Conservation (phyloP, 37 sponge, comb jelly and placozoan species). For the Agelas oroides region DNA sequence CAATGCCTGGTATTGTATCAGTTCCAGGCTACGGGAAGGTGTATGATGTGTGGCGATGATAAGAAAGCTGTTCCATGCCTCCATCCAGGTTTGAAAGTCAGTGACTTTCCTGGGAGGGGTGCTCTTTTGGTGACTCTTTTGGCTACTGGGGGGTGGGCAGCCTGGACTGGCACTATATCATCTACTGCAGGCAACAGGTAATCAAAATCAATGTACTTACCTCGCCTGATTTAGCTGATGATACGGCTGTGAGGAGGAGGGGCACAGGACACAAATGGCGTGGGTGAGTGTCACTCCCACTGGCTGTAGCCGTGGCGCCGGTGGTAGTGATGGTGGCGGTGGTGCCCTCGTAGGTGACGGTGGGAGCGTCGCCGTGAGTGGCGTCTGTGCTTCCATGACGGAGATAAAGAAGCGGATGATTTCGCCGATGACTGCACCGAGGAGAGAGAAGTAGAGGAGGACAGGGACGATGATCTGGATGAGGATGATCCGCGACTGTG, state of each 20-base stretch:
- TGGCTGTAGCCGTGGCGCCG: neutral
- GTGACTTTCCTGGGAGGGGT: neutral
- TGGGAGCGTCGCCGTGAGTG: neutral
- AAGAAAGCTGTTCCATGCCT: neutral
- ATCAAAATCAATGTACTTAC: neutral
- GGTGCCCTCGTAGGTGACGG: neutral
- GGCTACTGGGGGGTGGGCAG: neutral
- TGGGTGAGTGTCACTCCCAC: neutral
- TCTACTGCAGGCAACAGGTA: neutral
- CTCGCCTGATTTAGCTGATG: neutral
- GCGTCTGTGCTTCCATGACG: neutral
- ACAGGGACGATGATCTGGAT: no score
- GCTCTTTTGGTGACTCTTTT: neutral
- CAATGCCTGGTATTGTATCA: neutral
- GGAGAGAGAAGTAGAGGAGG: neutral
- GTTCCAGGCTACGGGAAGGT: neutral
- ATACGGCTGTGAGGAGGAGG: neutral
- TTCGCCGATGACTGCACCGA: no score
- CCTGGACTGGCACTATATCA: neutral
- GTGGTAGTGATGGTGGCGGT: neutral
- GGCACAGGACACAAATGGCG: neutral
- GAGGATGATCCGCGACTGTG: no score
- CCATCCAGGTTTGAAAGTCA: constrained; percentile 6
- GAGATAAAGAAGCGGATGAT: neutral
- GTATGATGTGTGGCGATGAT: neutral